phyloP scores from a whole-genome alignment of 1,140 invertebrate genomes.

The Phenacoccus solenopsis region DNA sequence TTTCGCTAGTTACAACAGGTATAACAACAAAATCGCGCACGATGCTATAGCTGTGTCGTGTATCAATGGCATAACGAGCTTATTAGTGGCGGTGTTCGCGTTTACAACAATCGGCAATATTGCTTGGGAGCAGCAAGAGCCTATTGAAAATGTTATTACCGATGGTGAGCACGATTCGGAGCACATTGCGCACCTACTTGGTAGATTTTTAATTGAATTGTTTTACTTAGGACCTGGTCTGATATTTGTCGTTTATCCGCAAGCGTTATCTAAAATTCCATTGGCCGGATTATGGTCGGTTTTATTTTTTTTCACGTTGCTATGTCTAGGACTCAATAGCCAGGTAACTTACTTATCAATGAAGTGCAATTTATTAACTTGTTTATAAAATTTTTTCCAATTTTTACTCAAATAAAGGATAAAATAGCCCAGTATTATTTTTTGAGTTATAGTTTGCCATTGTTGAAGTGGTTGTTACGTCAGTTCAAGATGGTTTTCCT shows the following conservation, averaged over 20 bases:
- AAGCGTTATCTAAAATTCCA: conserved; percentile 79
- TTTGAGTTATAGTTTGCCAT: conserved; percentile 59
- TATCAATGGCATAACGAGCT: conserved; percentile 68
- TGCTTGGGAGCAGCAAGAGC: conserved; percentile 60
- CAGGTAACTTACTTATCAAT: conserved; percentile 46
- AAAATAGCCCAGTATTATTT: conserved; percentile 15
- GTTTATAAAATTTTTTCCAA: conserved; percentile 3
- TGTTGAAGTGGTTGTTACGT: conserved; percentile 82
- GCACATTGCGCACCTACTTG: too few species aligned
- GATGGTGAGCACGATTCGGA: background rate
- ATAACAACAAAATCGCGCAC: conserved; percentile 76
- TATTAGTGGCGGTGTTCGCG: conserved; percentile 73
- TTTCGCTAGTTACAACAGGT: conserved; percentile 89
- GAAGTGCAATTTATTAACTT: conserved; percentile 23
- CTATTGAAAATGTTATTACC: conserved; percentile 59
- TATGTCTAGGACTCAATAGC: conserved; percentile 79
- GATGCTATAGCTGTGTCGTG: conserved; percentile 69
- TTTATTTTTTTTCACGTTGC: conserved; percentile 80
- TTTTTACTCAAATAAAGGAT: background rate
- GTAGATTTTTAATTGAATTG: background rate
- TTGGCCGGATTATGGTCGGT: conserved; percentile 71
- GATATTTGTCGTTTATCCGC: conserved; percentile 79
- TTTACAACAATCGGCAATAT: conserved; percentile 81
- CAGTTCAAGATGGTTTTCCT: conserved; percentile 80
- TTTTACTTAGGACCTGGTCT: conserved; percentile 59